A percentile compares a stretch with the other conserved stretches of the same genome.
These are phyloP conservation scores for Sitophilus oryzae DNA, from an alignment of 1,140 invertebrate species.

Conservation along the genomic window DNA sequence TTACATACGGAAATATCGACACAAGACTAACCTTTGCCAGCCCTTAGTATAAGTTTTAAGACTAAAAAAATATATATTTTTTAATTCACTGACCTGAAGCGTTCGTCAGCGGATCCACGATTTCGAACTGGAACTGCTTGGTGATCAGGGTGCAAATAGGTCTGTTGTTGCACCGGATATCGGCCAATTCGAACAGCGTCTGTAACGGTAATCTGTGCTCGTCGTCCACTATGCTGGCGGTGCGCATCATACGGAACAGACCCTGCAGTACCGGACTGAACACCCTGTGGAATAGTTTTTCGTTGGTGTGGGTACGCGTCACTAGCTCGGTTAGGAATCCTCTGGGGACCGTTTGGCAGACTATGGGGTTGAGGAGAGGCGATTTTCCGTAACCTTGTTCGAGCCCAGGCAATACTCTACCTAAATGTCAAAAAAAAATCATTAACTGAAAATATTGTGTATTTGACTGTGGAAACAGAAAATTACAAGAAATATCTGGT, in stretches of 20 bases:
- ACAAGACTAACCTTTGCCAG: no score
- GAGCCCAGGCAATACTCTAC: constrained; percentile 5
- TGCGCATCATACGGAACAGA: constrained; percentile 61
- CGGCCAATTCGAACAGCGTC: constrained; percentile 62
- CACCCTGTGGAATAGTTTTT: constrained; percentile 55
- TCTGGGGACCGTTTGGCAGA: constrained; percentile 58
- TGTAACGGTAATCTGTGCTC: constrained; percentile 59
- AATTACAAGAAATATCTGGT: no score
- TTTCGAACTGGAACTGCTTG: constrained; percentile 63
- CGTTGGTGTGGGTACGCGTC: constrained; percentile 50
- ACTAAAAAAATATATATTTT: no score
- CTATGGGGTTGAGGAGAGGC: constrained; percentile 56
- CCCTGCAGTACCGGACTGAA: constrained; percentile 68
- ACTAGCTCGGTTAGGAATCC: constrained; percentile 65
- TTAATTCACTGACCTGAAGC: no score
- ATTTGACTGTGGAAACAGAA: no score
- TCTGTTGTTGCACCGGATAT: constrained; percentile 59
- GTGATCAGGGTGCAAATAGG: constrained; percentile 76
- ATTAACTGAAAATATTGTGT: no score
- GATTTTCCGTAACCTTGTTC: constrained; percentile 30
- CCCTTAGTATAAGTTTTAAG: no score
- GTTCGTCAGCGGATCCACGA: constrained; percentile 52
- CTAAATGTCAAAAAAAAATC: no score
- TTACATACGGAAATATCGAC: no score
- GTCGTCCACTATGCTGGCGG: constrained; percentile 64